Percentiles rank a stretch among this genome's conserved stretches.
These are phyloP conservation scores for Anguilla obscura DNA, from an alignment of 2,797 vertebrate species.

Conservation along the genomic window DNA sequence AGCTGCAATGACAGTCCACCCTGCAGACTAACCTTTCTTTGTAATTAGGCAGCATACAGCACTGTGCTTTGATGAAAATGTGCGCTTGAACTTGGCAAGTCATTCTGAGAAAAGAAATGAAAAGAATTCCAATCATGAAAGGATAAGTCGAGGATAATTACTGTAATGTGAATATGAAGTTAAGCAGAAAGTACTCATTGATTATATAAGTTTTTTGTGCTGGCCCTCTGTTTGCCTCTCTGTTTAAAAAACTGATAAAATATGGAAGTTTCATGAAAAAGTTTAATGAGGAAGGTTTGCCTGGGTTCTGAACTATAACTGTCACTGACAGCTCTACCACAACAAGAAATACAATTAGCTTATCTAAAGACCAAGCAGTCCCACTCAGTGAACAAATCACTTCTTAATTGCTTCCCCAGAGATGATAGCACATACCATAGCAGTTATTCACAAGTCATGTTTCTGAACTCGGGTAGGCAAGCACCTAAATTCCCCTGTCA, in stretches of 20 bases:
- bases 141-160: constrained; percentile 39
- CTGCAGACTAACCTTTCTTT: constrained; percentile 30
- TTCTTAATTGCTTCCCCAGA: too few relatives aligned
- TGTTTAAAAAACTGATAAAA: background rate
- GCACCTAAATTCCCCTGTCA: background rate
- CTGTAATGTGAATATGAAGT: constrained; percentile 36
- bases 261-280: too few relatives aligned
- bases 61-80: constrained; percentile 28
- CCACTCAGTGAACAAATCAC: too few relatives aligned
- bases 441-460: too few relatives aligned
- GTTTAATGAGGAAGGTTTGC: background rate
- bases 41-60: constrained; percentile 35
- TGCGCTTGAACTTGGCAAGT: constrained; percentile 33
- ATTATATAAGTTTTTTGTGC: constrained; percentile 53
- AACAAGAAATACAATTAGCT: too few relatives aligned
- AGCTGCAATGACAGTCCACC: background rate
- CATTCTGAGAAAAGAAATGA: constrained; percentile 31
- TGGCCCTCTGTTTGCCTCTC: constrained; percentile 54
- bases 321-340: too few relatives aligned
- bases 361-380: too few relatives aligned
- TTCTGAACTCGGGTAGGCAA: background rate
- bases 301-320: too few relatives aligned
- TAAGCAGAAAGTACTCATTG: constrained; percentile 38
- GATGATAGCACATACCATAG: too few relatives aligned
- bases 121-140: constrained; percentile 29